A percentile compares a stretch with the other conserved stretches of the same genome.
Conservation (phyloP, 2,888 invertebrate genomes). For the Chloroclysta siterata region DNA sequence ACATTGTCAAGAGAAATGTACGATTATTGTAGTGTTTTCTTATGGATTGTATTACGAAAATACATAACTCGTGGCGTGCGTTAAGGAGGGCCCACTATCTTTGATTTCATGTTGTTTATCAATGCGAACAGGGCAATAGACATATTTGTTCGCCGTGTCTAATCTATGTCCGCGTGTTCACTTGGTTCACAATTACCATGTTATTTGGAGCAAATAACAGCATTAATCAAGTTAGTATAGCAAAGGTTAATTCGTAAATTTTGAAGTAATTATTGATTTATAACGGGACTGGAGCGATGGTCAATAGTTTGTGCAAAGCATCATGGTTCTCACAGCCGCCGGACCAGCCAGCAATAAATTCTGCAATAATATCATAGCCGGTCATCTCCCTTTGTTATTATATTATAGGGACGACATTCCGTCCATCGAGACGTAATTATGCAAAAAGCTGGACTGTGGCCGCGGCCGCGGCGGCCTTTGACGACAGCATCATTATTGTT, state of each 20-base stretch:
- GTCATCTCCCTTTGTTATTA: conserved; percentile 83
- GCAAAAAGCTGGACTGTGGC: conserved; percentile 81
- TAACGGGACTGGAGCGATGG: no score
- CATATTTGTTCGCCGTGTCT: conserved; percentile 67
- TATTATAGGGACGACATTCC: conserved; percentile 80
- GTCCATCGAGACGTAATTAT: conserved; percentile 74
- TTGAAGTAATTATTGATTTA: background rate
- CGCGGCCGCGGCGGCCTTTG: conserved; percentile 77
- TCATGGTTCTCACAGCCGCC: conserved; percentile 61
- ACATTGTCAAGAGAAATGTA: conserved; percentile 83
- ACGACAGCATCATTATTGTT: conserved; percentile 80
- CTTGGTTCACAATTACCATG: conserved; percentile 58
- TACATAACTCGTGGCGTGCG: conserved; percentile 75
- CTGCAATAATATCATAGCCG: conserved; percentile 69
- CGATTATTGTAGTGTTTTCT: conserved; percentile 81
- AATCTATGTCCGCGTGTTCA: conserved; percentile 63
- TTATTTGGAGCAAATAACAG: conserved; percentile 9
- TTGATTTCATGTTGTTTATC: conserved; percentile 78
- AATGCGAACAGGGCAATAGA: conserved; percentile 73
- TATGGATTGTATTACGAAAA: conserved; percentile 82
- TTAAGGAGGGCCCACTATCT: conserved; percentile 74
- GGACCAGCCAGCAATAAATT: conserved; percentile 66
- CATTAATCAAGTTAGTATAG: background rate
- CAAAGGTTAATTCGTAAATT: background rate
- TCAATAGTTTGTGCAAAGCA: conserved; percentile 22